Conservation (phyloP, 2,113 vertebrate species). For the Tupaia tana region DNA sequence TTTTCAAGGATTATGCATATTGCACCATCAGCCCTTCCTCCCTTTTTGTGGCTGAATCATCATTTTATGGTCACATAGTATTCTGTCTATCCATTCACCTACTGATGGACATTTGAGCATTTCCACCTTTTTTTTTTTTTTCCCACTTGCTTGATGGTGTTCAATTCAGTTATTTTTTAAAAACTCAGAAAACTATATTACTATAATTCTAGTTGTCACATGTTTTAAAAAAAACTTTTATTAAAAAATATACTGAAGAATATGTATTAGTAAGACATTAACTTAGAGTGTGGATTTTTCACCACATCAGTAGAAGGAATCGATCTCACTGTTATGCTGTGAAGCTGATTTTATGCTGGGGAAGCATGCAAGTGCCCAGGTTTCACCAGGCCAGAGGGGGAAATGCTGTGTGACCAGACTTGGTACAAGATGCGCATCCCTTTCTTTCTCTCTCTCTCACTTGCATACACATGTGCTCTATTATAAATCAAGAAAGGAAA, state of each 20-base stretch:
- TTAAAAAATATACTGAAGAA: not conserved
- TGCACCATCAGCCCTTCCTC: not conserved
- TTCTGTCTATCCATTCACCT: not conserved
- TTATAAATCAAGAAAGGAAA: too few species aligned
- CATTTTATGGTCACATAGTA: not conserved
- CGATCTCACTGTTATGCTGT: not conserved
- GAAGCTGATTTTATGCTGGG: not conserved
- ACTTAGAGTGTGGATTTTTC: not conserved
- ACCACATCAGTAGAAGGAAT: not conserved
- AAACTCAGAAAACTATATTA: not conserved
- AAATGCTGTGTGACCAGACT: too few species aligned
- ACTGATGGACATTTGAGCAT: not conserved
- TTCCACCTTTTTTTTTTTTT: not conserved
- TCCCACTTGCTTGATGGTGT: not conserved
- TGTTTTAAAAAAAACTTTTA: not conserved
- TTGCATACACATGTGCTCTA: too few species aligned
- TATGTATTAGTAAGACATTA: not conserved
- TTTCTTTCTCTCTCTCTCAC: too few species aligned
- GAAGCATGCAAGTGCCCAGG: too few species aligned
- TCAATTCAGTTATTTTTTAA: conserved; percentile 24
- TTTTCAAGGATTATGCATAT: not conserved
- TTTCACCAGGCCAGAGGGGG: too few species aligned
- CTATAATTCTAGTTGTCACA: not conserved
- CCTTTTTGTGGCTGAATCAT: not conserved
- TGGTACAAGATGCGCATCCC: too few species aligned